Evolutionary conservation across 2,113 vertebrate genomes (phyloP).

Genomic region (Psilopsiagon aurifrons): DNA sequence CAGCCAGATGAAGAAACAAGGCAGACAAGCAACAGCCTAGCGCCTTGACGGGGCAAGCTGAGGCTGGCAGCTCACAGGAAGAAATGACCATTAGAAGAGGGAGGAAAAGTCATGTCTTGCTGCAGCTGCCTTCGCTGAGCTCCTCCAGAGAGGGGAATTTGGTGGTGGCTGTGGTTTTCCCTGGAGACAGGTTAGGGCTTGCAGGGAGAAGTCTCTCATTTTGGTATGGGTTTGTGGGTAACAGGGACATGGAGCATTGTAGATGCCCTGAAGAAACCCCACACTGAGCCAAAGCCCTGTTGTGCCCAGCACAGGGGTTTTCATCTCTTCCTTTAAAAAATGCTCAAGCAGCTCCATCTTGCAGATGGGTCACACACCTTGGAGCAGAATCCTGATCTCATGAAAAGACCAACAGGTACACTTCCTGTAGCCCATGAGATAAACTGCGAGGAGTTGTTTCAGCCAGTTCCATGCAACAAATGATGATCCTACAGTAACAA

Average conservation of each 20-base stretch:
- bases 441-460: not conserved
- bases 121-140: not conserved
- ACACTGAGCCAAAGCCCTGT: not conserved
- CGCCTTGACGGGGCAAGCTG: not conserved
- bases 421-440: not conserved
- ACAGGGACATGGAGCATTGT: not conserved
- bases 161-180: not conserved
- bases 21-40: rapidly evolving
- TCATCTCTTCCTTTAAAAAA: not conserved
- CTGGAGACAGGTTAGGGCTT: not conserved
- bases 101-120: not conserved
- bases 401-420: not conserved
- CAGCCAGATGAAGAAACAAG: not conserved
- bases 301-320: not conserved
- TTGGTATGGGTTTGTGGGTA: not conserved
- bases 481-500: not conserved
- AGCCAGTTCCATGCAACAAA: not conserved
- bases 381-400: not conserved
- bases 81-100: not conserved
- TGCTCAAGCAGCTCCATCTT: not conserved
- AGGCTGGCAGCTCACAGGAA: not conserved
- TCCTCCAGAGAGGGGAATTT: not conserved
- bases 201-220: not conserved
- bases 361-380: not conserved
- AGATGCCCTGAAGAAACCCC: not conserved